These are phyloP conservation scores for Centropus unirufus DNA, from an alignment of 2,113 vertebrate species.

Conservation along the genomic window DNA sequence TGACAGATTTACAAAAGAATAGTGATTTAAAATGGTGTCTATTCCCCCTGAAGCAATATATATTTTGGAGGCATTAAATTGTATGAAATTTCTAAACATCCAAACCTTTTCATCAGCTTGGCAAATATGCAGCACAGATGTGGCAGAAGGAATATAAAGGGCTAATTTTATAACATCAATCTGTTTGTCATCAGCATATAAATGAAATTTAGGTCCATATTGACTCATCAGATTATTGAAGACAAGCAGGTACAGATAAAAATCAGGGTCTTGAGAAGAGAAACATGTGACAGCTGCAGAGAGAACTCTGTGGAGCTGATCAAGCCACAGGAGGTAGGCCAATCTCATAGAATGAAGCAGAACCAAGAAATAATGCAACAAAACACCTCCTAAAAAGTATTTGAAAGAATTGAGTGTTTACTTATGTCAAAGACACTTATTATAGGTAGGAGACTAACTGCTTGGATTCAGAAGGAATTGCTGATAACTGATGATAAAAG, in stretches of 20 bases:
- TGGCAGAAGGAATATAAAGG: conserved; percentile 66
- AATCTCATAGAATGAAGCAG: background rate
- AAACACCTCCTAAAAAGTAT: background rate
- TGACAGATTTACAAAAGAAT: background rate
- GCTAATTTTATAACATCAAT: conserved; percentile 72
- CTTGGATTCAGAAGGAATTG: background rate
- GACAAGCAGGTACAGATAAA: conserved; percentile 17
- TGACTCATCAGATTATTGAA: conserved; percentile 50
- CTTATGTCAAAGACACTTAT: background rate
- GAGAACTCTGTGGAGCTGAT: background rate
- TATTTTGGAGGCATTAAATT: conserved; percentile 46
- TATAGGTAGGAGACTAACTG: background rate
- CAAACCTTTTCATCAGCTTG: conserved; percentile 63
- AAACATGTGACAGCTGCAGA: conserved; percentile 12
- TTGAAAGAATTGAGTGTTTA: background rate
- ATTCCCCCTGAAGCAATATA: background rate
- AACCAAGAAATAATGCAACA: background rate
- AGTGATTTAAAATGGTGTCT: background rate
- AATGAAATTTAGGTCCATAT: conserved; percentile 54
- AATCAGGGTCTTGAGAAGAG: background rate
- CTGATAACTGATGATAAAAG: background rate
- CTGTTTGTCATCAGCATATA: conserved; percentile 64
- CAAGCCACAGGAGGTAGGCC: background rate
- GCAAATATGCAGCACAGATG: conserved; percentile 58
- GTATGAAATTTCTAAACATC: conserved; percentile 54